These are phyloP conservation scores for Styela clava DNA, from an alignment of 23 tunicate species.

Conservation along the genomic window DNA sequence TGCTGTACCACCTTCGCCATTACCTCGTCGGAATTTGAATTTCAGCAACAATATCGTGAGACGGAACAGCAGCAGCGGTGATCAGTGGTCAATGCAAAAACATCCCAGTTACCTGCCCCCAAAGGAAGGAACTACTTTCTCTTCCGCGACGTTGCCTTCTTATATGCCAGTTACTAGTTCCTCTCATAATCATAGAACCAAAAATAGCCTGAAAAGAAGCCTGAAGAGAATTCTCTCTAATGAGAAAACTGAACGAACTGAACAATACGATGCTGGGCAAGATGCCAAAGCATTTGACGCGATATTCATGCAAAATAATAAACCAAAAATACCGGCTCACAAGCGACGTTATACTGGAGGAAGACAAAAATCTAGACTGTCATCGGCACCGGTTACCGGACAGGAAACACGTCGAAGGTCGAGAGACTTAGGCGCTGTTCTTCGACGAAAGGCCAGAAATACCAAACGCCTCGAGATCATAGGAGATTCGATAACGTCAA, in stretches of 20 bases:
- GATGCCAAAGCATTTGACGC: background rate
- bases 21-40: background rate
- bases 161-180: background rate
- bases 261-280: background rate
- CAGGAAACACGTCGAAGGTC: background rate
- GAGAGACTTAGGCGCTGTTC: background rate
- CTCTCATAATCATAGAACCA: background rate
- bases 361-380: background rate
- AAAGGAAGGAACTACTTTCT: background rate
- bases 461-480: background rate
- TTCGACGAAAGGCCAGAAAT: background rate
- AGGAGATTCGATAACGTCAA: background rate
- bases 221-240: background rate
- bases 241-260: background rate
- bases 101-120: constrained; percentile 5
- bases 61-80: background rate
- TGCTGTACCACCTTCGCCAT: background rate
- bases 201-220: background rate
- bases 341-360: background rate
- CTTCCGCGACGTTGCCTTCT: background rate
- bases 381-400: background rate
- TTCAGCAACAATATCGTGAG: background rate
- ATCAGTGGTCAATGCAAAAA: background rate
- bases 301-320: background rate
- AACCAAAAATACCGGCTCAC: background rate